Conservation (phyloP, 2,797 vertebrate species). For the Graptemys geographica region DNA sequence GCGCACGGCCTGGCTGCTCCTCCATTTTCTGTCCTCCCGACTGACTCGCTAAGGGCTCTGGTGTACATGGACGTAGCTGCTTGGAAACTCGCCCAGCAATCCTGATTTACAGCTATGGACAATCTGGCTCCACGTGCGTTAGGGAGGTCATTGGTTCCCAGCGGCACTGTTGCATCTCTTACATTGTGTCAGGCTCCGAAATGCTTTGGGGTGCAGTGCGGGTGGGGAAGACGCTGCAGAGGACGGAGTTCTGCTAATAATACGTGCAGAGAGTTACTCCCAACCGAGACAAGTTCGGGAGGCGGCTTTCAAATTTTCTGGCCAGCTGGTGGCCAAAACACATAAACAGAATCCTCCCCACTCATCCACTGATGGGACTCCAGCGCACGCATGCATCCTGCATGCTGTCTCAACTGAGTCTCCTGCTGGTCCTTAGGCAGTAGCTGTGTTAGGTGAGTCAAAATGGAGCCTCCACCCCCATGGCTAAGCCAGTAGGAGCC, state of each 20-base stretch:
- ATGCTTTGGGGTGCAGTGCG: not conserved
- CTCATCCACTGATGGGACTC: slow-evolving; percentile 2
- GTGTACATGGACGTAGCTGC: not conserved
- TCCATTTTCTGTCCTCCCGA: not conserved
- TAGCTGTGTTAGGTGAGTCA: not conserved
- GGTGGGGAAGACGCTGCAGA: not conserved
- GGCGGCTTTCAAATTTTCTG: not conserved
- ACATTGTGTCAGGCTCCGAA: not conserved
- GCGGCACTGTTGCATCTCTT: not conserved
- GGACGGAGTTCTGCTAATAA: not conserved
- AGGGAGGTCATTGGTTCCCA: not conserved
- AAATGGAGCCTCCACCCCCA: slow-evolving; percentile 23
- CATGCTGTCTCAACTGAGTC: not conserved
- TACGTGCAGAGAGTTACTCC: not conserved
- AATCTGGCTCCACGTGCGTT: not conserved
- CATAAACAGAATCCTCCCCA: not conserved
- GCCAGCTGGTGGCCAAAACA: not conserved
- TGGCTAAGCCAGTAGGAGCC: not conserved
- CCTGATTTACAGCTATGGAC: not conserved
- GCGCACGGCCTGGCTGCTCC: not conserved
- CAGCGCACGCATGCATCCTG: not conserved
- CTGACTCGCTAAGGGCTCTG: not conserved
- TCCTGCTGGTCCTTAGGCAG: not conserved
- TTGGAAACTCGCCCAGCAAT: not conserved
- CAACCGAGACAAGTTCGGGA: not conserved